Base-by-base conservation (phyloP, 2,888 invertebrate genomes). In the Heteromurus nitidus region DNA sequence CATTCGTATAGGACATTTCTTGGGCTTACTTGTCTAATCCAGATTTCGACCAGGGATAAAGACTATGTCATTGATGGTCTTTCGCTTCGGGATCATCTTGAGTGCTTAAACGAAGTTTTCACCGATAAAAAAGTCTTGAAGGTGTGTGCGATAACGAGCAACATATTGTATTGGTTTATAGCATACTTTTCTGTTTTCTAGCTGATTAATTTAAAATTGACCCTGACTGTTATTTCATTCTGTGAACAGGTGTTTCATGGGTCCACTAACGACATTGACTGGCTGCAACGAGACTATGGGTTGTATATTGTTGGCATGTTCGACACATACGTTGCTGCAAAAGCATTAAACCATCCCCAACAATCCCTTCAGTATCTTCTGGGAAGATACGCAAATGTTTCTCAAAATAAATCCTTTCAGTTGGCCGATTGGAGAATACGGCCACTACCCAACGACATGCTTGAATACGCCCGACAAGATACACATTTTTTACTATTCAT, bases 251-350 rank as follows among this genome's bases (percentile, higher is more conserved):
- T 97, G 3, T 94, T 99, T 86, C 99, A 99, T 88, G 99, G 99
- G 11, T 95, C 96, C 0, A 94, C 95, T 79, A 91, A 89, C 81
- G 99, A 99, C 88, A 91, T 99, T 20, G 90, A 93, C 36, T 99
- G 99, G 99, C 90, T 99, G 31, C 99, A 99, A 89, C 91, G 97
- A 18, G 99, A 99, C 91, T 93, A 99, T 75, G 95, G 97, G 0
- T 89, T 99, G 1, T 99, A 99, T 89, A 90, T 99, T 1, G 98
- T 99, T 0, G 98, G 98, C 86, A 92, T 99, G 93, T 98, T 99
- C 89, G 99, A 99, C 89, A 99, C 99, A 0, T 93, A 96, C 88
- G 94, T 95, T 88, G 98, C 98, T 0, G 94, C 96, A 0, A 92
- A 93, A 85, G 91, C 92, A 1, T 91, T 99, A 0, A 92, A 92